Base-by-base conservation (phyloP, 2,797 vertebrate genomes). In the Falco biarmicus region DNA sequence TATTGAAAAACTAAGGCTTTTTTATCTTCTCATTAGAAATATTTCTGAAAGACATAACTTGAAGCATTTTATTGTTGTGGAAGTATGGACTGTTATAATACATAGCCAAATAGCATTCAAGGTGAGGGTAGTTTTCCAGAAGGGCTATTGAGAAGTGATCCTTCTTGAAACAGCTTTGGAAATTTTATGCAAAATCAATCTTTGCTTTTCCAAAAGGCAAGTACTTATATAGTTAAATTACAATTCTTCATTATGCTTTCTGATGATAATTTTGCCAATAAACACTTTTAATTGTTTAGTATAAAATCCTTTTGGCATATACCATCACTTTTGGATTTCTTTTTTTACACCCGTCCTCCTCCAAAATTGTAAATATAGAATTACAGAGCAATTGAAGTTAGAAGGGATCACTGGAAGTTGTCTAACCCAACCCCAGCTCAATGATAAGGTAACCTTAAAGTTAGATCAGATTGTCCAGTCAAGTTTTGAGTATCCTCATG, bases 361-460 rank as follows among this genome's bases (percentile, higher is more conserved):
- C 18, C 14, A 26, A 51, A 57, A 37, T 17, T 53, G 20, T 57
- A 75, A 65, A 31, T 15, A 15, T 6, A 34, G 29, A 56, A 47
- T 60, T 29, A 29, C 2, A 59, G 66, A 95, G 34, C 32, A 71
- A 0, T 9, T 31, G 45, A 70, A 19, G 25, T 87, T 73, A 25
- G 59, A 77, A 56, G 29, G 47, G 56, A 31, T 70, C 15, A 4
- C 31, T 50, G 71, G 31, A 79, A 22, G n/a, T 34, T 87, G 45
- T 79, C 28, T 57, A 39, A 74, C 18, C 22, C 22, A 80, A 6
- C n/a, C 32, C n/a, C 41, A 20, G 51, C 54, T 87, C 59, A 41
- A 0, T 34, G 43, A 66, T 0, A 3, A 70, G 48, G 31, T 48
- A 28, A 70, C 34, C 43, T 6, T 1, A 4, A 70, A 59, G 43